Evolutionary conservation across 2,888 invertebrate genomes (phyloP), one percentile per base, ranked within the genome.

Genomic region (Epistrophe grossulariae): DNA sequence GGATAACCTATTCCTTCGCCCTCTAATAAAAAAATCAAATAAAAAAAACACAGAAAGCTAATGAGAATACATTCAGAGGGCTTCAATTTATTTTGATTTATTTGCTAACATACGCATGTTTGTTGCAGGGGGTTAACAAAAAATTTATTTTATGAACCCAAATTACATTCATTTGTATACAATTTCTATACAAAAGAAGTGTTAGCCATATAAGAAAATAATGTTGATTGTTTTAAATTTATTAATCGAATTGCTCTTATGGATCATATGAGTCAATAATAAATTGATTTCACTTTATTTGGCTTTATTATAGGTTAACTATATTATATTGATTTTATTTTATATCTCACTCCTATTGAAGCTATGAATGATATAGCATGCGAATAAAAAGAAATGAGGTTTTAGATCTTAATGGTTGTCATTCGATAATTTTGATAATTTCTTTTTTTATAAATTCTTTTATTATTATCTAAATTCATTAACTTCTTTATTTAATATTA

Each of bases 51-150:
- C 11, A 59, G 59, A 73, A 68, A 73, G 19, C 78, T 83, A 83
- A 83, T 79, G 79, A 83, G 82, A 60, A 79, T 24, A 73, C 72
- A 73, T 78, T 73, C 68, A 38, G 50, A 71, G 72, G 35, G 31
- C 52, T 24, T 78, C 48, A 79, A 68, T 78, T 78, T 79, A 50
- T 60, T 79, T 82, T 82, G 82, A 82, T 82, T 82, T 82, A 82
- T 77, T 78, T 68, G 45, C 71, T 35, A 28, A 71, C 77, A 71
- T 57, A 82, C 35, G 59, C 59, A 35, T 77, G 77, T 19, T 17
- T 9, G 50, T 59, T 52, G 31, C 45, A 62, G 10, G 68, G 50
- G 66, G 59, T 64, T 66, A 40, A 62, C 10, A 40, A 24, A 40
- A 24, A 43, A 43, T 3, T 17, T 11, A 35, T 59, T 19, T 17